Base-by-base conservation (phyloP, 2,888 invertebrate species). In the Eristalis intricaria region DNA sequence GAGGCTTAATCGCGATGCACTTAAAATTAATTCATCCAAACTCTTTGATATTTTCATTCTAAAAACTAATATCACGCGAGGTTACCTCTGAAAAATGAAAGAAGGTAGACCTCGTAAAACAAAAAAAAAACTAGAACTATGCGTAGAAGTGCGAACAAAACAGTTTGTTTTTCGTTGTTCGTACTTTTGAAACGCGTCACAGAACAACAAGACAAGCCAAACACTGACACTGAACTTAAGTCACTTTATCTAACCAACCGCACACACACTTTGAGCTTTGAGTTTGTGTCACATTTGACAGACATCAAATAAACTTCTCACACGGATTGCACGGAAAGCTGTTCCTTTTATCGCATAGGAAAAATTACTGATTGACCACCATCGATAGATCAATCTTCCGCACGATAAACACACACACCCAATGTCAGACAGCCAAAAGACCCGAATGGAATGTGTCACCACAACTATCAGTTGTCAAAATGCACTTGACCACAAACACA, bases 11-110 rank as follows among this genome's bases (percentile, higher is more conserved):
- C 92, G 92, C 90, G 93, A 93, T 43, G 93, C 93, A 90, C 91
- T 93, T 80, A 93, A 89, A 87, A 93, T 93, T 89, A 93, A 88
- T 88, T 93, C 93, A 89, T 93, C 93, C 40, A 93, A 90, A 90
- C 93, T 93, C 90, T 93, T 93, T 82, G 92, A 92, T 83, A 92
- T 89, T 90, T 92, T 92, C 93, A 93, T 93, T 89, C 90, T 92
- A 90, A 89, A 58, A 40, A 75, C 77, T 77, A 77, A 23, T 86
- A 80, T 84, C 77, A 88, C 85, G 78, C 38, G 66, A 35, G 35
- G 61, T 68, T 35, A 15, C 29, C 15, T 38, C 50, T 35, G 26
- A 56, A 71, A 61, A 60, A 43, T 23, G 11, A 77, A 50, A 50
- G 43, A 43, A n/a, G 43, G 43, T 43, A 43, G 15, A 15, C 43